These are phyloP conservation scores for Salvelinus fontinalis DNA, from an alignment of 2,113 vertebrate genomes.

Conservation along the genomic window DNA sequence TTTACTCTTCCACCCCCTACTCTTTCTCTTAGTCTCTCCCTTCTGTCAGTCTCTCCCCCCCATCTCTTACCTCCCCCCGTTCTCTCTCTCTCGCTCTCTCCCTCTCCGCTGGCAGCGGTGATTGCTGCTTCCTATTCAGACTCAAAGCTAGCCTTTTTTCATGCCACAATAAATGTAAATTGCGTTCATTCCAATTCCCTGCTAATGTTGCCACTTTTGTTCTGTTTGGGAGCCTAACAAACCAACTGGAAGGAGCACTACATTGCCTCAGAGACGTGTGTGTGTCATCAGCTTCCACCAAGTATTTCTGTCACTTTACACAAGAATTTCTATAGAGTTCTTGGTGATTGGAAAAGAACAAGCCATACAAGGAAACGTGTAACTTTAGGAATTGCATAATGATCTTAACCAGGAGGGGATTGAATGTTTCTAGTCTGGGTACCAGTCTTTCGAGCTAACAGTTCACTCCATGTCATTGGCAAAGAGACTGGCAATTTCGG, in stretches of 20 bases:
- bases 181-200: constrained; percentile 42
- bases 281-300: not conserved
- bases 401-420: not conserved
- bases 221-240: constrained; percentile 36
- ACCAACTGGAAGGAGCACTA: constrained; percentile 28
- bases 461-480: too few relatives aligned
- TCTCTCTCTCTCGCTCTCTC: not conserved
- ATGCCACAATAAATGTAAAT: constrained; percentile 47
- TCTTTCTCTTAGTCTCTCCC: not conserved
- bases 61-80: not conserved
- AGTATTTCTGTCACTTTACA: too few relatives aligned
- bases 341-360: too few relatives aligned
- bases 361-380: too few relatives aligned
- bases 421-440: too few relatives aligned
- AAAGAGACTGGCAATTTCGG: too few relatives aligned
- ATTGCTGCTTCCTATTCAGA: constrained; percentile 40
- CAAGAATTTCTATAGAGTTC: too few relatives aligned
- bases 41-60: not conserved
- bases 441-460: too few relatives aligned
- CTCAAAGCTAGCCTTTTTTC: constrained; percentile 28
- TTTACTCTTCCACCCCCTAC: not conserved
- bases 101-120: constrained; percentile 3
- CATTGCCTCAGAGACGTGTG: constrained; percentile 14
- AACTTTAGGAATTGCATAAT: not conserved
- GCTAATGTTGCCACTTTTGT: constrained; percentile 42